A percentile compares a stretch with the other conserved stretches of the same genome.
Evolutionary conservation across 1,140 invertebrate species (phyloP).

Genomic region (Pygmarrhopalites habei): DNA sequence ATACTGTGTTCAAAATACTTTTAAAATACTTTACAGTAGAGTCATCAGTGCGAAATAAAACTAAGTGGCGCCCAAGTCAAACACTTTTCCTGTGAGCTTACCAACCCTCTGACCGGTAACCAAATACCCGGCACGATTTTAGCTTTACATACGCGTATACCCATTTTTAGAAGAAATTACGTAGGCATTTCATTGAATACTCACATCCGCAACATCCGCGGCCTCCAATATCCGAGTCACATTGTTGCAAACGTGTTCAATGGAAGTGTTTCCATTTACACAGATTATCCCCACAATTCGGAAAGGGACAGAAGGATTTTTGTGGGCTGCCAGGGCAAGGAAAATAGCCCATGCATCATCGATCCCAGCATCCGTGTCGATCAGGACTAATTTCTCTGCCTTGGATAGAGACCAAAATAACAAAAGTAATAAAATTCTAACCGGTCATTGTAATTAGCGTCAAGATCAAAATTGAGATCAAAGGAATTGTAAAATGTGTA

Average conservation of each 20-base stretch:
- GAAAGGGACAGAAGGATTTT: slow-evolving; percentile 9
- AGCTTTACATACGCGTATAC: slow-evolving; percentile 41
- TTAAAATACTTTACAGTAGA: too few species aligned
- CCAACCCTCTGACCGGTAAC: too few species aligned
- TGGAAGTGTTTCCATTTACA: slow-evolving; percentile 38
- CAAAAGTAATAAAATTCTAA: too few species aligned
- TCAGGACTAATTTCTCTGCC: slow-evolving; percentile 21
- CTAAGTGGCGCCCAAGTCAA: too few species aligned
- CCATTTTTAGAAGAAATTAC: slow-evolving; percentile 19
- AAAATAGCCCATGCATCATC: slow-evolving; percentile 30
- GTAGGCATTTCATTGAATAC: background rate
- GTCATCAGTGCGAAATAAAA: too few species aligned
- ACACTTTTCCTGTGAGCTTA: too few species aligned
- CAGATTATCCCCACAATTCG: slow-evolving; percentile 35
- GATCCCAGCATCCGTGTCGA: slow-evolving; percentile 29
- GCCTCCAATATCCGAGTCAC: slow-evolving; percentile 31
- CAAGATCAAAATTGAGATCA: too few species aligned
- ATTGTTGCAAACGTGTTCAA: slow-evolving; percentile 37
- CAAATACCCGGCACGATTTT: too few species aligned
- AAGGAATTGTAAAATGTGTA: too few species aligned
- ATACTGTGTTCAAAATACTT: too few species aligned
- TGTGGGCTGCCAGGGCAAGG: slow-evolving; percentile 22
- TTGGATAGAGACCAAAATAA: too few species aligned
- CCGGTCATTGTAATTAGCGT: too few species aligned
- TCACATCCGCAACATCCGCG: background rate